phyloP scores from a whole-genome alignment of 2,797 vertebrate species.

The Hoplostethus atlanticus region DNA sequence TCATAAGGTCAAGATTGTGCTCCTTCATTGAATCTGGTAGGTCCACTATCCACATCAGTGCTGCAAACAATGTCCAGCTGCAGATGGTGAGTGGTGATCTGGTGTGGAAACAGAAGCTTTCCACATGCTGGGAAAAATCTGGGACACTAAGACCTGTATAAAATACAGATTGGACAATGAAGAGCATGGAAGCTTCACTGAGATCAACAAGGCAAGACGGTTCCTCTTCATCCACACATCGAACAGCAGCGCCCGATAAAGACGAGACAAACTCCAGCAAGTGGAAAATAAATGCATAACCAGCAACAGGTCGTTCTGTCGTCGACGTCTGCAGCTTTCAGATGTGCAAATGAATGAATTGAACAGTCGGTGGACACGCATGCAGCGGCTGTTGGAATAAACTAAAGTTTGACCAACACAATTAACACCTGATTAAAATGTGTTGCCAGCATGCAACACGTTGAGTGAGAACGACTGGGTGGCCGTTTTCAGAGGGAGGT shows the following conservation, averaged over 20 bases:
- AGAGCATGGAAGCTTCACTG: neutral
- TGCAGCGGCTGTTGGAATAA: neutral
- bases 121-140: slow-evolving; percentile 2
- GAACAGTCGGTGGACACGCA: neutral
- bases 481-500: neutral
- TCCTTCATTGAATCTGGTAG: slow-evolving; percentile 3
- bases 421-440: neutral
- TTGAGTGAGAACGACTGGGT: no score
- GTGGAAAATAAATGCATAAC: no score
- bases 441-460: neutral
- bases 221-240: no score
- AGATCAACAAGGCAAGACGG: no score
- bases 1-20: neutral
- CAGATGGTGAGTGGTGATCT: slow-evolving; percentile 4
- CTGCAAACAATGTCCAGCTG: no score
- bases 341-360: neutral
- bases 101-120: slow-evolving; percentile 10
- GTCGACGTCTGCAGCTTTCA: neutral
- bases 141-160: neutral
- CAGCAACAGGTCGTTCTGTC: no score
- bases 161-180: neutral
- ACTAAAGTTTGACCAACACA: neutral
- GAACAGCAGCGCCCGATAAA: no score
- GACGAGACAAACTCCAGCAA: no score
- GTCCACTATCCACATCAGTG: neutral